Evolutionary conservation across 2,888 invertebrate species (phyloP), one percentile per base, ranked within the genome.

Genomic region (Polia nebulosa): DNA sequence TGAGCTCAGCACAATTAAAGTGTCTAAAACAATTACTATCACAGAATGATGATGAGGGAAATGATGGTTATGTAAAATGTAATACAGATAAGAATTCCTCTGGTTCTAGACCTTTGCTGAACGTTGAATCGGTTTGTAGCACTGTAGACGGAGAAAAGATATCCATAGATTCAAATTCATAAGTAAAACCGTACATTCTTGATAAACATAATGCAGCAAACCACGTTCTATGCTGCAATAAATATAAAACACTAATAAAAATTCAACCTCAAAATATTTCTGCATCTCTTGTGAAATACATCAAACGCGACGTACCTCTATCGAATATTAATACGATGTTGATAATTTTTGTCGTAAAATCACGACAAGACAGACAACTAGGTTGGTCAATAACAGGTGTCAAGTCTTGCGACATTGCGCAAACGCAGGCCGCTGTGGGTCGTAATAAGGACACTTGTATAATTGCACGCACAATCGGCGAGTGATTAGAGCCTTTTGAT

Each of bases 1-100:
- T 88, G 88, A 88, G 85, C 81, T 84, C 68, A 68, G 75, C 58
- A 80, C 83, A 90, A 90, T 90, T 90, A 90, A 86, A 84, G 76
- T 87, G 88, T 89, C 87, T 66, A 85, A 88, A 88, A 84, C 84
- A 81, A 89, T 88, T 88, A 87, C 71, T 68, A 78, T 81, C 80
- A 71, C 55, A 57, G 65, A 32, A 77, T 71, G 61, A 72, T 82
- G 76, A 78, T 72, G 79, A 73, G 70, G 78, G 75, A 84, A 80
- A 83, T 68, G 61, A 44, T 73, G 73, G 78, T 80, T 78, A 79
- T 72, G 65, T 81, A 80, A 86, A 83, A 76, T 65, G 57, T 62
- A 70, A 72, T 36, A 34, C 32, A 52, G 17, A 34, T 66, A 70
- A 29, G 57, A 72, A 78, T 75, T 68, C 61, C n/a, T 49, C 5